Conservation (phyloP, 64 coral and sea anemone species). For the Orbicella faveolata region DNA sequence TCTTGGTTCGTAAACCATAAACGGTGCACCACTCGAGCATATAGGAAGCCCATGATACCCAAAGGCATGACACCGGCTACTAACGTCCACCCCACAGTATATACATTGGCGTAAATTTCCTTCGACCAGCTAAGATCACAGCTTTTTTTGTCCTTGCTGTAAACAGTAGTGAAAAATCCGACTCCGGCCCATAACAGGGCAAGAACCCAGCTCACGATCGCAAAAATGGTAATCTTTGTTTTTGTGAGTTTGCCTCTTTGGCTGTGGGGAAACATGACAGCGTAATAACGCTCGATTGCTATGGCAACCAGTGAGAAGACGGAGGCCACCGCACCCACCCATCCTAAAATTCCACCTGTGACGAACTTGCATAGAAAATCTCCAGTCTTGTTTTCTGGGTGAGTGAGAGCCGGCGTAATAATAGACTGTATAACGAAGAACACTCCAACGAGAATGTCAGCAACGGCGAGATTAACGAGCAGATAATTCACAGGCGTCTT, state of each 20-base stretch:
- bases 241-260: not conserved
- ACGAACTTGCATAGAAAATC: slow-evolving; percentile 36
- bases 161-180: not conserved
- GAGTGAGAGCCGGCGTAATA: not conserved
- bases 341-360: slow-evolving; percentile 24
- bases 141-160: not conserved
- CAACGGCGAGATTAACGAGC: slow-evolving; percentile 30
- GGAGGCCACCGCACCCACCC: slow-evolving; percentile 36
- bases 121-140: not conserved
- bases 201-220: not conserved
- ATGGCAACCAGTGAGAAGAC: slow-evolving; percentile 42
- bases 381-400: slow-evolving; percentile 2
- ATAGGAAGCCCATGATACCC: not conserved
- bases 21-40: slow-evolving; percentile 2
- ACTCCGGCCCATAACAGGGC: not conserved
- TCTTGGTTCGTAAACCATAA: slow-evolving; percentile 22
- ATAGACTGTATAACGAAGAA: slow-evolving; percentile 18
- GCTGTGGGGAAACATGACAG: slow-evolving; percentile 6
- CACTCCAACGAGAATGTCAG: slow-evolving; percentile 7
- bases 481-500: slow-evolving; percentile 44
- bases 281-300: slow-evolving; percentile 40
- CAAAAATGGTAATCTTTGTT: not conserved
- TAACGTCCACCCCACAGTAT: not conserved
- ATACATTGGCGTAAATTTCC: not conserved
- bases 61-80: not conserved